Evolutionary conservation across 2,113 vertebrate species (phyloP), one percentile per base, ranked within the genome.

Genomic region (Pseudopodoces humilis): DNA sequence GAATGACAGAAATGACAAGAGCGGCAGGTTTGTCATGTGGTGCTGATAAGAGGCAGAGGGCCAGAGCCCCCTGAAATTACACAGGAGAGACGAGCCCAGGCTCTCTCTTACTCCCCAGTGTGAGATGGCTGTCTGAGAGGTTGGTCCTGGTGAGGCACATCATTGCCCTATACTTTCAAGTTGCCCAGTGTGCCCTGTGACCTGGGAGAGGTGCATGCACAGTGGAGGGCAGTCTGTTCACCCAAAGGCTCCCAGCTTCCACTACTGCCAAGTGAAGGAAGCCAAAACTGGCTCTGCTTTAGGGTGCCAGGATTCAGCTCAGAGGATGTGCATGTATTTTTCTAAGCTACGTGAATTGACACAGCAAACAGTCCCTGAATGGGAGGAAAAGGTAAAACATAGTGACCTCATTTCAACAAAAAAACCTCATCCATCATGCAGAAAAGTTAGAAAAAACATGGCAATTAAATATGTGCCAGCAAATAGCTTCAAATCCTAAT

Each of bases 361-460:
- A 94, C 17, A 90, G 87, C 69, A 94, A 96, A 96, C 83, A 93
- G 69, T 80, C 74, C 37, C 49, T 74, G 75, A 59, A 72, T 67
- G 67, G 52, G 33, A 94, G 86, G 67, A 92, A 81, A 96, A 95
- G 89, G 91, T 94, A 93, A 95, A 97, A 92, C 33, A 39, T 18
- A 77, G 55, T 95, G 91, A 95, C 87, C 83, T 87, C 84, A 74
- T 96, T 94, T 95, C 85, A 85, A 75, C 44, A 80, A 84, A 94
- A 39, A 58, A 22, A 14, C 3, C 13, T 86, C 39, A 63, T 90
- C 91, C 56, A 52, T 92, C 71, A 78, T 52, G 24, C 8, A 15
- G 59, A 91, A 46, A 62, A 86, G 46, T 92, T 86, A 94, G 89
- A 87, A 96, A 95, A 92, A 92, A 41, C 22, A 47, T 39, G 13